Conservation (phyloP, 1,140 invertebrate species). For the Cryptotermes secundus region DNA sequence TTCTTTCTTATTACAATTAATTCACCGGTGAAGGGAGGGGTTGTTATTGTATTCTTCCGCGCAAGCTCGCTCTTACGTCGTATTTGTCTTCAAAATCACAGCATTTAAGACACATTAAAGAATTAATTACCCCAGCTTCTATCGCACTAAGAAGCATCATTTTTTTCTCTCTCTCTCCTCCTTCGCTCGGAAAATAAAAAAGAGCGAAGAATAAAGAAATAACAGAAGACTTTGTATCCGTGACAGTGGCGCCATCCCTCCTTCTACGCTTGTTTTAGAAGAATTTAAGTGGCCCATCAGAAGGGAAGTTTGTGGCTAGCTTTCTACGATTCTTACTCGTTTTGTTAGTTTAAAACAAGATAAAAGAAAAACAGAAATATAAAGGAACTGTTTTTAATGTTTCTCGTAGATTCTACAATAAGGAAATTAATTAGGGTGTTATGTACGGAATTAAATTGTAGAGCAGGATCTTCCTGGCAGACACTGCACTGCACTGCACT, state of each 20-base stretch:
- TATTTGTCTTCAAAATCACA: conserved; percentile 11
- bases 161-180: background rate
- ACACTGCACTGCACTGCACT: background rate
- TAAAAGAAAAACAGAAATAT: background rate
- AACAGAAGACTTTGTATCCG: background rate
- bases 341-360: conserved; percentile 4
- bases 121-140: conserved; percentile 4
- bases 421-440: conserved; percentile 12
- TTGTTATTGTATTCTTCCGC: background rate
- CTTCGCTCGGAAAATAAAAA: background rate
- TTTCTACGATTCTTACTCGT: conserved; percentile 1
- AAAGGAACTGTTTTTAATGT: conserved; percentile 9
- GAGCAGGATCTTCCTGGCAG: background rate
- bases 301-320: conserved; percentile 6
- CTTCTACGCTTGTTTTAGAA: conserved; percentile 7
- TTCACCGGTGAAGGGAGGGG: background rate
- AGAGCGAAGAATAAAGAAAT: background rate
- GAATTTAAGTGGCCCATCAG: conserved; percentile 11
- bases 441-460: conserved; percentile 9
- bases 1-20: background rate
- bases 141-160: conserved; percentile 6
- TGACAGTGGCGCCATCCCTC: background rate
- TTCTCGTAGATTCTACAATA: background rate
- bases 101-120: conserved; percentile 8
- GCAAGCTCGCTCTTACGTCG: background rate